Conservation (phyloP, 2,888 invertebrate species). For the Dascillus cervinus region DNA sequence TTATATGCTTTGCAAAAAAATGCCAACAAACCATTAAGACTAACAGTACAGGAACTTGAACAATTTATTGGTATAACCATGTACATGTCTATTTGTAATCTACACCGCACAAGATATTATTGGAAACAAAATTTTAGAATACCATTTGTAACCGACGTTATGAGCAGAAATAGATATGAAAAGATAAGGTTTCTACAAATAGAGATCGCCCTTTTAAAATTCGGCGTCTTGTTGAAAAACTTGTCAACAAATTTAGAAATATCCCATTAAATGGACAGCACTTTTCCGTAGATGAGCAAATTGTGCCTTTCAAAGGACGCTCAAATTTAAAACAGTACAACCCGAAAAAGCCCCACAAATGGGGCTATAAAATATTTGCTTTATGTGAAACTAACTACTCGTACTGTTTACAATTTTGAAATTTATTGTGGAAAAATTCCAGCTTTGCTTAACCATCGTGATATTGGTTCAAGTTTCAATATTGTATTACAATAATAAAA, state of each 20-base stretch:
- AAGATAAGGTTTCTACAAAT: conserved; percentile 17
- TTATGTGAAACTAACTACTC: conserved; percentile 31
- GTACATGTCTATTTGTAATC: conserved; percentile 12
- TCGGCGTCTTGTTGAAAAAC: conserved; percentile 16
- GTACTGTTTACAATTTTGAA: neutral
- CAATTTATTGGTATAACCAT: conserved; percentile 13
- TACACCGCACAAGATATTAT: conserved; percentile 10
- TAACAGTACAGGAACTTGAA: neutral
- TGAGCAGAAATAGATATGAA: conserved; percentile 20
- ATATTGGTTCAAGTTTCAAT: conserved; percentile 26
- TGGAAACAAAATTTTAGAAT: conserved; percentile 1
- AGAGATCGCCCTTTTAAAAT: conserved; percentile 28
- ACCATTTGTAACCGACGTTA: conserved; percentile 10
- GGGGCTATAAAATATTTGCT: conserved; percentile 32
- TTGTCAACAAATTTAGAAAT: neutral
- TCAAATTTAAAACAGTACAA: conserved; percentile 28
- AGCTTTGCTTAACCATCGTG: conserved; percentile 20
- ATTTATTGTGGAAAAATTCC: conserved; percentile 19
- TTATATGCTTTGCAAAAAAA: neutral
- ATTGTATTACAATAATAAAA: conserved; percentile 24
- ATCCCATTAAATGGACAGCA: neutral
- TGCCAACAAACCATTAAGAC: neutral
- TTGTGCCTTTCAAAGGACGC: conserved; percentile 29
- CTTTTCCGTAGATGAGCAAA: conserved; percentile 29
- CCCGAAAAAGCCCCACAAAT: conserved; percentile 32